Percentiles rank a stretch among this genome's conserved stretches.
Evolutionary conservation across 2,888 invertebrate species (phyloP).

Genomic region (Antheraea assamensis): DNA sequence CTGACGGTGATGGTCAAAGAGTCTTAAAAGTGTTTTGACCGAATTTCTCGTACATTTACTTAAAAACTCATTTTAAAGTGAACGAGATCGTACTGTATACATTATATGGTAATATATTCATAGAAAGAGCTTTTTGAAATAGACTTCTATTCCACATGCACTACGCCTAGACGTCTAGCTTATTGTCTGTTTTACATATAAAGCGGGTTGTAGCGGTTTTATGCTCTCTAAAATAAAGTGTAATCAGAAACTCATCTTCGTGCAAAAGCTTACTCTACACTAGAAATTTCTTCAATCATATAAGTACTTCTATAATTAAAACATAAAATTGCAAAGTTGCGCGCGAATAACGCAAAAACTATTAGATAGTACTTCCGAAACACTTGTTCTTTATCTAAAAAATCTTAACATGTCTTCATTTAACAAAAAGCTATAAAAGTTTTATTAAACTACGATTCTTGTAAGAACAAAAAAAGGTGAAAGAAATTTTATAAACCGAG

Average conservation of each 20-base stretch:
- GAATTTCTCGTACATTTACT: not conserved
- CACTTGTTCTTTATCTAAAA: too few species aligned
- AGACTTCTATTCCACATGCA: not conserved
- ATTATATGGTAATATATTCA: constrained; percentile 7
- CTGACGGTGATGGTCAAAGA: constrained; percentile 22
- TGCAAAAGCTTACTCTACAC: not conserved
- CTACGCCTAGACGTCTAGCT: not conserved
- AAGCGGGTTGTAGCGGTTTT: not conserved
- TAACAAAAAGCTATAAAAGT: too few species aligned
- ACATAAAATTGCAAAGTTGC: too few species aligned
- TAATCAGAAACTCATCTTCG: not conserved
- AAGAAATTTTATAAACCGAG: too few species aligned
- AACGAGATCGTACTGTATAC: not conserved
- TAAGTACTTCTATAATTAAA: not conserved
- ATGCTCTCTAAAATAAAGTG: not conserved
- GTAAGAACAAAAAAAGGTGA: too few species aligned
- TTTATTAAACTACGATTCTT: too few species aligned
- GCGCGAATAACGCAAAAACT: too few species aligned
- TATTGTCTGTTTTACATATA: not conserved
- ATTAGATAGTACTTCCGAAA: too few species aligned
- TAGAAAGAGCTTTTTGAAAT: not conserved
- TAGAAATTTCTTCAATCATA: not conserved
- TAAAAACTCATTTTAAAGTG: not conserved
- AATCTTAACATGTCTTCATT: too few species aligned
- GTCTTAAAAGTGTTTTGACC: not conserved